Evolutionary conservation across 2,888 invertebrate species (phyloP).

Genomic region (Cephus nigrinus): DNA sequence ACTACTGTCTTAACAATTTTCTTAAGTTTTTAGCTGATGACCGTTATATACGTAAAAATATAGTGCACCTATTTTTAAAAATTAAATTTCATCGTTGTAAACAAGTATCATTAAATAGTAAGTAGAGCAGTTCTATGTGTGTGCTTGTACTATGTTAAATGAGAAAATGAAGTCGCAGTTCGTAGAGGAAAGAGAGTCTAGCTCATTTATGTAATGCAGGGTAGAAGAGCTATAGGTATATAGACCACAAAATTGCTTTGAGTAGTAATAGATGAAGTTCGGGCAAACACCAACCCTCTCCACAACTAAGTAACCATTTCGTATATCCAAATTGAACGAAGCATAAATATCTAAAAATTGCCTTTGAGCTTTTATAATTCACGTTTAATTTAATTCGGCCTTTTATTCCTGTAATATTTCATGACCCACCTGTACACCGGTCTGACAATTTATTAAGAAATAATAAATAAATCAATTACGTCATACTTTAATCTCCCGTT

Average conservation of each 20-base stretch:
- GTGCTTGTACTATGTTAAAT: conserved; percentile 20
- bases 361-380: not conserved
- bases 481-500: not conserved
- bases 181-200: conserved; percentile 4
- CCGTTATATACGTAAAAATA: not conserved
- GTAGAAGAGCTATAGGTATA: not conserved
- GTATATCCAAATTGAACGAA: not conserved
- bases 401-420: not conserved
- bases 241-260: not conserved
- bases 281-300: not conserved
- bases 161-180: conserved; percentile 23
- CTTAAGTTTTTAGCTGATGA: not conserved
- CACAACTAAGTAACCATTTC: not conserved
- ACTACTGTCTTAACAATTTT: not conserved
- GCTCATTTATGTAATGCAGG: conserved; percentile 23
- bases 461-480: not conserved
- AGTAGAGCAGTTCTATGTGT: not conserved
- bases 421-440: not conserved
- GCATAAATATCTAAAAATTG: not conserved
- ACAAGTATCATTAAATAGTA: not conserved
- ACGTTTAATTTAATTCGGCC: not conserved
- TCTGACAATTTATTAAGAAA: not conserved
- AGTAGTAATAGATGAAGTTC: not conserved
- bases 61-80: not conserved
- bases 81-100: not conserved